Evolutionary conservation across 2,888 invertebrate species (phyloP).

Genomic region (Metacarcinus magister): DNA sequence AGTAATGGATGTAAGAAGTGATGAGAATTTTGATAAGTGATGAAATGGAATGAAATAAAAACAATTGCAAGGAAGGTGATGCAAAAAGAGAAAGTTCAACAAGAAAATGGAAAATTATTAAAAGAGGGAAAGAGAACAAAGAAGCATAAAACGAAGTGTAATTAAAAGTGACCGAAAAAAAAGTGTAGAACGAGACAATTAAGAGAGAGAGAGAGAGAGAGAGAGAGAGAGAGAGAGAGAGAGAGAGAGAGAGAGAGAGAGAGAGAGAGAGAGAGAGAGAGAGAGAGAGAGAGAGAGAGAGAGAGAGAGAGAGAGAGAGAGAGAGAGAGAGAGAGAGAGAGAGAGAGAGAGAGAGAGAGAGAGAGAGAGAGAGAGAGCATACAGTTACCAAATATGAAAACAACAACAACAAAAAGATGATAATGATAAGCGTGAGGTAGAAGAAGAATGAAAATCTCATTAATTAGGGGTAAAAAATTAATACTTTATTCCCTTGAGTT

Average conservation of each 20-base stretch:
- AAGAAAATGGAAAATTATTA: not conserved
- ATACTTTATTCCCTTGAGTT: not conserved
- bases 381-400: no score
- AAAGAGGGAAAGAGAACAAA: constrained; percentile 3
- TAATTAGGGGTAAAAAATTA: not conserved
- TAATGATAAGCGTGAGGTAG: not conserved
- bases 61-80: not conserved
- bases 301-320: not conserved
- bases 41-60: not conserved
- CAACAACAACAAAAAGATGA: not conserved
- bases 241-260: constrained; percentile 42
- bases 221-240: constrained; percentile 65
- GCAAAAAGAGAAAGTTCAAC: not conserved
- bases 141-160: constrained; percentile 31
- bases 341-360: not conserved
- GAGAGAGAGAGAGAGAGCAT: not conserved
- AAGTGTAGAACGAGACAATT: constrained; percentile 53
- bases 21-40: not conserved
- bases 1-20: not conserved
- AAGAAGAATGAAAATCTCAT: not conserved
- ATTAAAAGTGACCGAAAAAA: constrained; percentile 37
- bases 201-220: constrained; percentile 74
- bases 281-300: not conserved
- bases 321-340: not conserved
- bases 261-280: not conserved